Percentiles rank a stretch among this genome's conserved stretches.
Evolutionary conservation across 2,888 invertebrate species (phyloP).

Genomic region (Leucoma salicis): DNA sequence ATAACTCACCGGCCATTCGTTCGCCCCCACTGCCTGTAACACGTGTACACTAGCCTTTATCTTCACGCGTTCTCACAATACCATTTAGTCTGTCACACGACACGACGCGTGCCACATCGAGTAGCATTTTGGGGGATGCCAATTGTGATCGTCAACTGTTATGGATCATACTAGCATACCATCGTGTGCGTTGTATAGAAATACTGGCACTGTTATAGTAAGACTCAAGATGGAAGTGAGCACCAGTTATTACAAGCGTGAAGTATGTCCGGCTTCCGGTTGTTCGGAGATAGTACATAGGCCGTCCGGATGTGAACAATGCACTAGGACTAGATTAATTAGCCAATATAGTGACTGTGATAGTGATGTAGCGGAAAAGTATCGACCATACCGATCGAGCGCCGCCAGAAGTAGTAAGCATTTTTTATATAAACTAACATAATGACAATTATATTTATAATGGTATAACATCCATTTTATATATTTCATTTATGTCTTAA

Average conservation of each 20-base stretch:
- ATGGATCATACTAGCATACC: slow-evolving; percentile 71
- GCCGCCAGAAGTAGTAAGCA: slow-evolving; percentile 73
- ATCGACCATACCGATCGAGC: slow-evolving; percentile 62
- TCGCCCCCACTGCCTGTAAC: slow-evolving; percentile 58
- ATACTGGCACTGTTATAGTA: slow-evolving; percentile 66
- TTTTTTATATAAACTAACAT: slow-evolving; percentile 16
- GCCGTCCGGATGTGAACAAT: slow-evolving; percentile 64
- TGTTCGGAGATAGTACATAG: slow-evolving; percentile 45
- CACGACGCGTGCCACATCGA: slow-evolving; percentile 70
- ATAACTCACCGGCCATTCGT: slow-evolving; percentile 59
- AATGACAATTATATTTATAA: not conserved
- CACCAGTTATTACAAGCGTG: slow-evolving; percentile 40
- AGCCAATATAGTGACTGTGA: slow-evolving; percentile 76
- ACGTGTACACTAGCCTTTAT: slow-evolving; percentile 70
- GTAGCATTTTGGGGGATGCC: slow-evolving; percentile 67
- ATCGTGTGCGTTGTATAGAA: slow-evolving; percentile 62
- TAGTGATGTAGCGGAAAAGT: slow-evolving; percentile 67
- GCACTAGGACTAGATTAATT: slow-evolving; percentile 69
- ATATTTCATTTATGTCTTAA: no score
- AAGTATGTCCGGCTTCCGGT: slow-evolving; percentile 37
- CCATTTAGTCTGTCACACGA: slow-evolving; percentile 75
- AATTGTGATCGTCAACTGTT: slow-evolving; percentile 55
- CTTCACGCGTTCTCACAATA: slow-evolving; percentile 69
- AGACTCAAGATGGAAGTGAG: slow-evolving; percentile 63
- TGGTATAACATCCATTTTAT: no score